Base-by-base conservation (phyloP, 1,140 invertebrate species). In the Drosophila sp. region DNA sequence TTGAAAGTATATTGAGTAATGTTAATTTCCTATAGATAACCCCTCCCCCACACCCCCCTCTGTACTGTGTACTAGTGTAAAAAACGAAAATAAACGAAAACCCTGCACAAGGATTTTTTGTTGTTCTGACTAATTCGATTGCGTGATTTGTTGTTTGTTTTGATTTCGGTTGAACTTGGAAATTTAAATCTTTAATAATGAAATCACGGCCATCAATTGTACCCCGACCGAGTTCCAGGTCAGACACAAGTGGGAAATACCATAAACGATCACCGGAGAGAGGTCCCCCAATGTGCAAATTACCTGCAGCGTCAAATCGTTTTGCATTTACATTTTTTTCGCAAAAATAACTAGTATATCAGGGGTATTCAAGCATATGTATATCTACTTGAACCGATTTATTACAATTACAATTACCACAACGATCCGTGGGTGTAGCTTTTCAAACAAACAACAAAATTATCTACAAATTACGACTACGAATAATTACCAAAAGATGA, bases 1-100 rank as follows among this genome's bases (percentile, higher is more conserved):
- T 83, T 7, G 90, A 91, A n/a, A 90, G 79, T 17, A 89, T 91
- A 30, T 76, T 91, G 44, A 91, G 86, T 67, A 91, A 91, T 65
- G 90, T 91, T 25, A 91, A 91, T 72, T 65, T 91, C 27, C 67
- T 91, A 57, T 91, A 91, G 62, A 32, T 60, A 6, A 40, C 7
- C 11, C 25, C 40, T 54, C 35, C 4, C 40, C 6, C 1, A 3
- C 17, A 6, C n/a, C 41, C 23, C 44, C 17, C 55, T 29, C 56
- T 66, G 41, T 41, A 56, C 74, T 63, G 50, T 60, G 65, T 74
- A 72, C 56, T 32, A 38, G 30, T 58, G 32, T 10, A 50, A 50
- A 50, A 40, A 58, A 29, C 63, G 57, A 65, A 73, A 68, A 70
- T 64, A 17, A 17, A 17, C 17, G 35, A 38, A 38, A 38, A 11